Conservation (phyloP, 2,113 vertebrate genomes). For the Epinephelus cyanopodus region DNA sequence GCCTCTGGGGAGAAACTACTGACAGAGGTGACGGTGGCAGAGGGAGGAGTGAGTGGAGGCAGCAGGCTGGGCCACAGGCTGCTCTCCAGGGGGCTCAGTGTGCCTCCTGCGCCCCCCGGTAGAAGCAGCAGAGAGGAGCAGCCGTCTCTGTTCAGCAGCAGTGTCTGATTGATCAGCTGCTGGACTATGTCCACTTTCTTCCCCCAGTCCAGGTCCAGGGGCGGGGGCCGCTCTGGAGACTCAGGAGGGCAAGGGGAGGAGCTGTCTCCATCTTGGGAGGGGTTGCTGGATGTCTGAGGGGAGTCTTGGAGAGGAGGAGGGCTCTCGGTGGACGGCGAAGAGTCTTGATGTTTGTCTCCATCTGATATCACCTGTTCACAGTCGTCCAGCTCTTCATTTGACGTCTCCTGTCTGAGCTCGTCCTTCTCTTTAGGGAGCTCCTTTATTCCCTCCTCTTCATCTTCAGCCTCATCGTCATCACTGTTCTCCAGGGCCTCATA, state of each 20-base stretch:
- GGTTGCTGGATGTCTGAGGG: conserved; percentile 14
- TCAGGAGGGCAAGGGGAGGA: conserved; percentile 34
- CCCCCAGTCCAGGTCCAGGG: conserved; percentile 83
- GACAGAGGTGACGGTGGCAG: conserved; percentile 92
- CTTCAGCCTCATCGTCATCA: conserved; percentile 72
- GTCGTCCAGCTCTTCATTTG: background rate
- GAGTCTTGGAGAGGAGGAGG: conserved; percentile 32
- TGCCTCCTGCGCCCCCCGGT: conserved; percentile 80
- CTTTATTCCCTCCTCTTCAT: conserved; percentile 24
- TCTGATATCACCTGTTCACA: background rate
- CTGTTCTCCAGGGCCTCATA: conserved; percentile 83
- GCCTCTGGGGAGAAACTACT: conserved; percentile 93
- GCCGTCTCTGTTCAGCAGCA: conserved; percentile 85
- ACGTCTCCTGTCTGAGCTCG: background rate
- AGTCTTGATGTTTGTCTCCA: background rate
- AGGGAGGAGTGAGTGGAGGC: conserved; percentile 89
- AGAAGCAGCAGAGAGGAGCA: conserved; percentile 78
- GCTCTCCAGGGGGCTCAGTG: conserved; percentile 89
- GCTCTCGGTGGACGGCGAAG: background rate
- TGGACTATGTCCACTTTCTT: conserved; percentile 89
- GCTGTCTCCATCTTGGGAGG: conserved; percentile 35
- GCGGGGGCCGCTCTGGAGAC: conserved; percentile 65
- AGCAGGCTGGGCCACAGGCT: conserved; percentile 90
- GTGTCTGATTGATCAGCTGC: conserved; percentile 91
- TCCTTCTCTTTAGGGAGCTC: conserved; percentile 15